Evolutionary conservation across 2,888 invertebrate species (phyloP), one percentile per base, ranked within the genome.

Genomic region (Epirrita christyi): DNA sequence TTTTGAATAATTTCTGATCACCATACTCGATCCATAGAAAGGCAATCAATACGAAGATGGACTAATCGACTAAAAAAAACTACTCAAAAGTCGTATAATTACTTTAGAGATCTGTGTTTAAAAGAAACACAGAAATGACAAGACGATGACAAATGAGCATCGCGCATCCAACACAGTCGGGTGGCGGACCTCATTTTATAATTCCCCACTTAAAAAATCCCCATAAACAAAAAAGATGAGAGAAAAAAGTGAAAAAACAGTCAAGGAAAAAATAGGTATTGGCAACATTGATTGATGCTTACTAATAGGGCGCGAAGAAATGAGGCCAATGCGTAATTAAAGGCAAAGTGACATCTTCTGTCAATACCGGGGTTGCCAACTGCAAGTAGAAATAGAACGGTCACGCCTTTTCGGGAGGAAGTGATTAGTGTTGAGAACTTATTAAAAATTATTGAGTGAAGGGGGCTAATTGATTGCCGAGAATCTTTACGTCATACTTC

Each of bases 211-310:
- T 89, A 88, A 92, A 91, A 91, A 91, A 90, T 89, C 88, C 85
- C 78, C 86, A 86, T 88, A 91, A 91, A 91, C 90, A 91, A 92
- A 92, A 91, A 91, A 86, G 80, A 81, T 76, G 73, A 78, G 41
- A 52, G 48, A 47, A 58, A 54, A 78, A 81, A 76, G 81, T 32
- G 81, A 85, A 86, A 86, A 90, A 91, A 88, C 79, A 85, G 78
- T 83, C 74, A 74, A 83, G 82, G 83, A 91, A 92, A 91, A 92
- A 91, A 90, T 90, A 90, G 86, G 87, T 91, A 92, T 92, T 92
- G 92, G 91, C 92, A 92, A 91, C 91, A 90, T 92, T 92, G 92
- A 92, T 92, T 92, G 92, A 92, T 92, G 92, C 82, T 84, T 89
- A 91, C 91, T 92, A 92, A 92, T 92, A 92, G 91, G 91, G 88